These are phyloP conservation scores for Oophaga pumilio DNA, from an alignment of 2,113 vertebrate species.

Conservation along the genomic window DNA sequence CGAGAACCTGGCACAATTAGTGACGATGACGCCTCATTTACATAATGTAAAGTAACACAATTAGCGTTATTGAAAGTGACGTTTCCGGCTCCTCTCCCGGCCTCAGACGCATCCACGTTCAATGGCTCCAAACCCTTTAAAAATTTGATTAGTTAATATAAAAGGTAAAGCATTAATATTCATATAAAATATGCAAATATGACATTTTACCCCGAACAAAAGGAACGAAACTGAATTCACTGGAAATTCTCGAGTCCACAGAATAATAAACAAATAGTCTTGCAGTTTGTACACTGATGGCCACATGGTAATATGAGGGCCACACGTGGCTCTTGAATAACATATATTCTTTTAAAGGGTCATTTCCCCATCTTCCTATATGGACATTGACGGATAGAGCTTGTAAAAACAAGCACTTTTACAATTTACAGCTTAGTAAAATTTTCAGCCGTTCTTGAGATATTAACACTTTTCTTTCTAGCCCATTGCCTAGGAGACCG, in stretches of 20 bases:
- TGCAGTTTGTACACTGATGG: background rate
- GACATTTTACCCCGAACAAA: conserved; percentile 10
- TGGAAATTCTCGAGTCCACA: background rate
- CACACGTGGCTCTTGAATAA: background rate
- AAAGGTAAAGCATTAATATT: conserved; percentile 36
- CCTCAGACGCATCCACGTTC: background rate
- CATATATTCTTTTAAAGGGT: background rate
- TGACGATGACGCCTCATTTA: no score
- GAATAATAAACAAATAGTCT: background rate
- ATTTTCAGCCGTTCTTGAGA: no score
- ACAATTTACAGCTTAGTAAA: no score
- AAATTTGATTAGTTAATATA: conserved; percentile 29
- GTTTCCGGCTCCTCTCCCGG: background rate
- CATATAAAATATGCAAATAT: conserved; percentile 37
- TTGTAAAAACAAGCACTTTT: no score
- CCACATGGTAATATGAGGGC: background rate
- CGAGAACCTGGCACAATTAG: background rate
- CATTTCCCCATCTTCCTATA: no score
- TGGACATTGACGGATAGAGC: no score
- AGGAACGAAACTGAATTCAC: background rate
- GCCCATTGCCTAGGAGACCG: no score
- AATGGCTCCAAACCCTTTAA: conserved; percentile 3
- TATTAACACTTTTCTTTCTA: no score
- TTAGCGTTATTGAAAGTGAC: background rate
- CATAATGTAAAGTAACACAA: background rate